Base-by-base conservation (phyloP, 92 coral and sea anemone species). In the Desmophyllum pertusum region DNA sequence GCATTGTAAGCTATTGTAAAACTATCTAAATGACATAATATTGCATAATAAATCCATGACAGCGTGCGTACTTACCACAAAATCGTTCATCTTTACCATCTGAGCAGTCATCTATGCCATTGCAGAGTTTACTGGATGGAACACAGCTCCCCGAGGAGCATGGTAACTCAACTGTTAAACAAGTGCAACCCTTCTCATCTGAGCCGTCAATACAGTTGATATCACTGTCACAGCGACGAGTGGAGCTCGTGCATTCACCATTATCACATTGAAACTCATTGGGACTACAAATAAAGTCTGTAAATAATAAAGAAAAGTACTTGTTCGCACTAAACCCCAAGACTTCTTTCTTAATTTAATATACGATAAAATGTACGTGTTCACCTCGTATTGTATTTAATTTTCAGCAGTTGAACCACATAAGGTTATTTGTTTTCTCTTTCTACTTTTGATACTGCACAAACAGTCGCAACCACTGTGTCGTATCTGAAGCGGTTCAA, bases 71-170 rank as follows among this genome's bases (percentile, higher is more conserved):
- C 88, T 81, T 65, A 89, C 95, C 87, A 63, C 95, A 91, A 75
- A 27, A 41, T 33, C 74, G 64, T 71, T 91, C 95, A 78, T 91
- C 95, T 33, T 76, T 75, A 1, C 92, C 92, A 73, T 89, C 90
- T 17, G 78, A 15, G 74, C 95, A 91, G 41, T 89, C 85, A 15
- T 39, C 64, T 6, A 3, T n/a, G 19, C 86, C 90, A 77, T 91
- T 64, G 39, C 95, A 92, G n/a, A 89, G 37, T 2, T 86, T 82
- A 13, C 39, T 75, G 10, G 84, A 76, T 17, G 87, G 57, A 65
- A 92, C 82, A 83, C 95, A 92, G 29, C 30, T 65, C 9, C 88
- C 83, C 31, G 93, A 77, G 15, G 86, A 46, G 36, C 95, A 92
- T 25, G 76, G 70, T 6, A 92, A 69, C 81, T 92, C 93, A 0